Evolutionary conservation across 30 jellyfish, hydroid and myxozoan genomes (phyloP), one percentile per base, ranked within the genome.

Genomic region (Aurelia aurita): DNA sequence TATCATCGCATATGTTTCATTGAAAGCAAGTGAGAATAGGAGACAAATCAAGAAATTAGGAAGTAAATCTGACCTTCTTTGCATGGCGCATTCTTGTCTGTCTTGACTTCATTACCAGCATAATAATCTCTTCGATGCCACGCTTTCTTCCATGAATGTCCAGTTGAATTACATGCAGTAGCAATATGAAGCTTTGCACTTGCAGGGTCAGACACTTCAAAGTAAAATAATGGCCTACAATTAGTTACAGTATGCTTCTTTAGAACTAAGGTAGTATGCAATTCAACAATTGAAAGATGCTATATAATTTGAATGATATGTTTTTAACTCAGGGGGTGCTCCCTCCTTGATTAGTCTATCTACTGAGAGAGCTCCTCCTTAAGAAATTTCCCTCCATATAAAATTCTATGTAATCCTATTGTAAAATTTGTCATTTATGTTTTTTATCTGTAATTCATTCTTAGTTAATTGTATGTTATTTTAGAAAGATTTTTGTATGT

Each of bases 181-280:
- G 97, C 91, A 46, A 92, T 92, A 84, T 92, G 96, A n/a, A 92
- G 80, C 54, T 63, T 69, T 13, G 98, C 98, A 53, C 90, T 34
- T 32, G 98, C 98, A 14, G 98, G 98, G 14, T 89, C 85, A 13
- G 98, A 89, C 51, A 89, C 98, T 91, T n/a, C 19, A 21, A 59
- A 19, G 39, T 31, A 27, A 69, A 54, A 53, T 4, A 68, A 16
- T 15, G 26, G 28, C 18, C 20, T 12, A n/a, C 12, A 22, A 25
- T 11, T 2, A 14, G 19, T 14, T 39, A 0, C n/a, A 9, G 45
- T 1, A n/a, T 18, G 19, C 19, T 47, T 6, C 21, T 71, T n/a
- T 71, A 39, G 28, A 32, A 16, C 69, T 26, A 12, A 71, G 13
- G 25, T 18, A 3, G 20, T 29, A 47, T 44, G 27, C n/a, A n/a